Percentiles rank a stretch among this genome's conserved stretches.
These are phyloP conservation scores for Dolichallabes microphthalmus DNA, from an alignment of 2,113 vertebrate genomes.

Conservation along the genomic window DNA sequence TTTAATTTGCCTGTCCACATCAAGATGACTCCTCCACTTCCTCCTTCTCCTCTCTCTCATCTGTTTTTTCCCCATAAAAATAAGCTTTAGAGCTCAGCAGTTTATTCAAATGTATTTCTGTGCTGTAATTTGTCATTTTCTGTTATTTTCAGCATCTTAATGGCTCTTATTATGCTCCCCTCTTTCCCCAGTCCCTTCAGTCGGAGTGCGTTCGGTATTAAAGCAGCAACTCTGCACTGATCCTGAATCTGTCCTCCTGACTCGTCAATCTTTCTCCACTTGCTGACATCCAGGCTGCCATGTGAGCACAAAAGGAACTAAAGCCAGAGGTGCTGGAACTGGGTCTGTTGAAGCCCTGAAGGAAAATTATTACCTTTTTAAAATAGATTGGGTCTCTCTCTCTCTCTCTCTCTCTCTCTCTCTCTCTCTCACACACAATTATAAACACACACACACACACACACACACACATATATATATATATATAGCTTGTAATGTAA, in stretches of 20 bases:
- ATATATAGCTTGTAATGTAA: conserved; percentile 18
- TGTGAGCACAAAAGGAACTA: conserved; percentile 18
- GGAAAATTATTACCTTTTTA: not conserved
- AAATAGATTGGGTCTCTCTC: not conserved
- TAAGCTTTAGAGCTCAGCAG: conserved; percentile 27
- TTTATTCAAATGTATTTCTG: conserved; percentile 32
- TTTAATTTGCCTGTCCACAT: conserved; percentile 15
- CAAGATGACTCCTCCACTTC: not conserved
- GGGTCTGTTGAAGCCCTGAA: conserved; percentile 3
- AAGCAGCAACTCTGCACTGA: conserved; percentile 71
- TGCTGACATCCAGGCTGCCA: conserved; percentile 14
- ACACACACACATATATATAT: too few relatives aligned
- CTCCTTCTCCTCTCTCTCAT: conserved; percentile 1
- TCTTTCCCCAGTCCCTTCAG: conserved; percentile 88
- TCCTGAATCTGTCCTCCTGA: conserved; percentile 2
- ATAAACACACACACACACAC: too few relatives aligned
- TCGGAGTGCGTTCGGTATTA: conserved; percentile 90
- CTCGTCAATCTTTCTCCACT: not conserved
- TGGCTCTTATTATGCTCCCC: conserved; percentile 54
- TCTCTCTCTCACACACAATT: too few relatives aligned
- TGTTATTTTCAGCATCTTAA: conserved; percentile 24
- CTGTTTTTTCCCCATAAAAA: not conserved
- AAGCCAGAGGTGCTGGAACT: conserved; percentile 10
- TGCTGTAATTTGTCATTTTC: conserved; percentile 31
- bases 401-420: not conserved